Evolutionary conservation across 2,113 vertebrate genomes (phyloP).

Genomic region (Mola mola): DNA sequence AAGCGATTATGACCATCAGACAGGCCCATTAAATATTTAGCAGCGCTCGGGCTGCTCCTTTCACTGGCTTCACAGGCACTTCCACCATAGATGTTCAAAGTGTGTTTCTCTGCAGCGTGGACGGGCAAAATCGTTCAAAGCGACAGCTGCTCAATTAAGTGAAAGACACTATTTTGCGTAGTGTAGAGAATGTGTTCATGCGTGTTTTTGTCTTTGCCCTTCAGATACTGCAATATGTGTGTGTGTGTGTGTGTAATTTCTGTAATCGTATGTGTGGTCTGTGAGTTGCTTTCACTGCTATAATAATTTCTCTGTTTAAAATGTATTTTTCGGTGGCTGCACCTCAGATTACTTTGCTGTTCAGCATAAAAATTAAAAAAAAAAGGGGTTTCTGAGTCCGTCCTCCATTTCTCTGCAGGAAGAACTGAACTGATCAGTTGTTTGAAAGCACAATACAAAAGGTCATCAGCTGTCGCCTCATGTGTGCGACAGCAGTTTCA

Average conservation of each 20-base stretch:
- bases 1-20: slow-evolving; percentile 77
- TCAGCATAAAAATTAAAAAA: slow-evolving; percentile 46
- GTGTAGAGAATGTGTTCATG: not conserved
- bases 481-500: slow-evolving; percentile 30
- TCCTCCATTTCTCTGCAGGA: slow-evolving; percentile 30
- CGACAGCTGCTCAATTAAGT: slow-evolving; percentile 41
- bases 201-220: slow-evolving; percentile 5
- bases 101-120: slow-evolving; percentile 14
- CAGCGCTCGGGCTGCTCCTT: slow-evolving; percentile 36
- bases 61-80: slow-evolving; percentile 53
- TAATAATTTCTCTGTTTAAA: slow-evolving; percentile 39
- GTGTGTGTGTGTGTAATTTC: not conserved
- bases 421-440: slow-evolving; percentile 47
- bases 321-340: slow-evolving; percentile 43
- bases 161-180: slow-evolving; percentile 29
- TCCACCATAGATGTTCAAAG: slow-evolving; percentile 58
- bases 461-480: slow-evolving; percentile 46
- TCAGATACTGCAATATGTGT: not conserved
- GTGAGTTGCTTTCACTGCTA: slow-evolving; percentile 29
- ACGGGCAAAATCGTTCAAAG: slow-evolving; percentile 17
- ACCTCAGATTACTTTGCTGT: slow-evolving; percentile 42
- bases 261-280: not conserved
- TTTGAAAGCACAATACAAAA: slow-evolving; percentile 52
- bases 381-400: slow-evolving; percentile 4
- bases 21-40: slow-evolving; percentile 77